A percentile compares a stretch with the other conserved stretches of the same genome.
Evolutionary conservation across 2,113 vertebrate genomes (phyloP).

Genomic region (Salminus brasiliensis): DNA sequence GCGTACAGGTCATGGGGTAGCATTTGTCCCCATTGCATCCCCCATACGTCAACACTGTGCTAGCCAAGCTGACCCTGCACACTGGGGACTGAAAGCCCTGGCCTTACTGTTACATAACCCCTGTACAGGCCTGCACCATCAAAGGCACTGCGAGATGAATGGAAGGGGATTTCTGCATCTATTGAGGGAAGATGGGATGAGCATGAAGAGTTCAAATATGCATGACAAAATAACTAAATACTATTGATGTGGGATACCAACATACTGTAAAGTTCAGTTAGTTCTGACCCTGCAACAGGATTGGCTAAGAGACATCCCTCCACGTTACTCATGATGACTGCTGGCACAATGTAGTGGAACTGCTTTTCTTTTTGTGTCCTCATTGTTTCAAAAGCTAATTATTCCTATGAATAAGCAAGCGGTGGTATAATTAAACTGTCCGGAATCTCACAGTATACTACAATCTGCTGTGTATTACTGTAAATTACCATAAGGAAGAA

Average conservation of each 20-base stretch:
- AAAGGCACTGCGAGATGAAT: not conserved
- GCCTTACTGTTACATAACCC: not conserved
- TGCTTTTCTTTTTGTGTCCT: no score
- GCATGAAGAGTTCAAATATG: not conserved
- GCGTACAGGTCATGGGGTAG: not conserved
- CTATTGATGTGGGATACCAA: no score
- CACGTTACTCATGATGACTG: no score
- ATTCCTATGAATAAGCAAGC: not conserved
- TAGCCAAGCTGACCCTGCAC: slow-evolving; percentile 14
- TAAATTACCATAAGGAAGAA: not conserved
- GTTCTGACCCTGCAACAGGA: no score
- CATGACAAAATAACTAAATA: not conserved
- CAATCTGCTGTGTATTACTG: no score
- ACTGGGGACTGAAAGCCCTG: not conserved
- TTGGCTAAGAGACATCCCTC: no score
- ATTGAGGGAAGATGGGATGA: not conserved
- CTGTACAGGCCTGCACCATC: not conserved
- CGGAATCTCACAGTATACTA: no score
- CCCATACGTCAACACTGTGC: slow-evolving; percentile 72
- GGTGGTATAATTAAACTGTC: no score
- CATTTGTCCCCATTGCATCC: slow-evolving; percentile 66
- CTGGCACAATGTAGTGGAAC: no score
- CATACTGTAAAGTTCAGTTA: no score
- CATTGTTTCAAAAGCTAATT: no score
- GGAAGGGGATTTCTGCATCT: not conserved